A percentile compares a stretch with the other conserved stretches of the same genome.
Conservation (phyloP, 2,888 invertebrate genomes). For the Gnatocerus cornutus region DNA sequence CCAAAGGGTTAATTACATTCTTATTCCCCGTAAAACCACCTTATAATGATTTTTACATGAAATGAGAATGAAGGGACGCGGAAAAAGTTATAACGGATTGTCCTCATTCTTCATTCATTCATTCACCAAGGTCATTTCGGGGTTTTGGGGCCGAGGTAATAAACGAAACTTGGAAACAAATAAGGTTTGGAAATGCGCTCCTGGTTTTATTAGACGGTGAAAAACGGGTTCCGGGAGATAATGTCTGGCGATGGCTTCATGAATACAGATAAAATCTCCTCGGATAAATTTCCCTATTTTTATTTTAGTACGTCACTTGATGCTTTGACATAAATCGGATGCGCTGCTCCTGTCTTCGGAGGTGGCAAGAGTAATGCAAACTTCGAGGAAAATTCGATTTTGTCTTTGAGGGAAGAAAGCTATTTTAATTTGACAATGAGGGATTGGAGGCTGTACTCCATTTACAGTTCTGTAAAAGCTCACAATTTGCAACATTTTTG, state of each 20-base stretch:
- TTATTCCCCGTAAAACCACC: constrained; percentile 10
- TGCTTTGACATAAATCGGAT: constrained; percentile 1
- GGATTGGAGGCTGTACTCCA: too few relatives aligned
- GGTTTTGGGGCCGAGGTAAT: not conserved
- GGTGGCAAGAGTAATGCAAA: too few relatives aligned
- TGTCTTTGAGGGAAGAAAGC: too few relatives aligned
- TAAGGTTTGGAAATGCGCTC: constrained; percentile 12
- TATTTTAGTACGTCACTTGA: constrained; percentile 10
- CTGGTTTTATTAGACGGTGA: constrained; percentile 17
- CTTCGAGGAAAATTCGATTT: too few relatives aligned
- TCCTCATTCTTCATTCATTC: not conserved
- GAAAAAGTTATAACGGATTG: constrained; percentile 7
- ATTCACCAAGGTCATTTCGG: constrained; percentile 23
- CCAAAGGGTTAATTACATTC: constrained; percentile 31
- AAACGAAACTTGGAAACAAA: constrained; percentile 16
- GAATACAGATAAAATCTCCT: constrained; percentile 23
- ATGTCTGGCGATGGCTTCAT: constrained; percentile 26
- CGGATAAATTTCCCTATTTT: constrained; percentile 9
- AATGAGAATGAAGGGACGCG: constrained; percentile 2
- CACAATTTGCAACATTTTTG: too few relatives aligned
- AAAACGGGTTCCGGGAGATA: constrained; percentile 17
- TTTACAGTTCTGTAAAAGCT: too few relatives aligned
- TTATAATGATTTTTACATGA: constrained; percentile 9
- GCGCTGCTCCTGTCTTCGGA: too few relatives aligned
- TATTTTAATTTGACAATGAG: too few relatives aligned